Base-by-base conservation (phyloP, 1,140 invertebrate species). In the Drosophila tani region DNA sequence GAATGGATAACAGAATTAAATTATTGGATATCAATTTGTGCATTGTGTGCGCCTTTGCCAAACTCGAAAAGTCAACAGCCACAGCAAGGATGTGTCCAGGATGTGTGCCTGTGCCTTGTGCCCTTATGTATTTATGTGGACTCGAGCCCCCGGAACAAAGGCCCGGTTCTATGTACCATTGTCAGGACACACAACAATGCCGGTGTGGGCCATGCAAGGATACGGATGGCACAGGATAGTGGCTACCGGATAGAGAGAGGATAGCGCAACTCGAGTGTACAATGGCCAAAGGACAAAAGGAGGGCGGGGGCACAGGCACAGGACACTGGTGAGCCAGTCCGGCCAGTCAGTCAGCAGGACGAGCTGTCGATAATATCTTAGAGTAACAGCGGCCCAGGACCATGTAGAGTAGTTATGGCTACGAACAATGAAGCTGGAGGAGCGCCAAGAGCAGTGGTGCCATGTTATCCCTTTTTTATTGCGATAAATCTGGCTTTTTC, bases 21-120 rank as follows among this genome's bases (percentile, higher is more conserved):
- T 91, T 91, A 91, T 88, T 91, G 88, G 79, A 91, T 91, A 91
- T 88, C 81, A 88, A 91, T 82, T 91, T 91, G 82, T 81, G 71
- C 76, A 85, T 88, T 91, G 84, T 91, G 84, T 91, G 80, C 66
- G 76, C 71, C 57, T 62, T 40, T 67, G 79, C 74, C 79, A 75
- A 86, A 86, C 84, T 90, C 85, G 75, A 91, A 91, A 91, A 91
- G 88, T 91, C 88, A 88, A 91, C 88, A 87, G 75, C 83, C 87
- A 81, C 78, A 87, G 81, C 81, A 75, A 86, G 75, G 73, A 79
- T 76, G 73, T 56, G 71, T 56, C 74, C 69, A 68, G 56, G 79
- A 66, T 79, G 59, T 79, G 75, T 79, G 62, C 62, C 50, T 47
- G 32, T 9, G 21, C 43, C n/a, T 27, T 38, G 15, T 60, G 41